These are phyloP conservation scores for Aplysia californica DNA, from an alignment of 1,140 invertebrate species.

Conservation along the genomic window DNA sequence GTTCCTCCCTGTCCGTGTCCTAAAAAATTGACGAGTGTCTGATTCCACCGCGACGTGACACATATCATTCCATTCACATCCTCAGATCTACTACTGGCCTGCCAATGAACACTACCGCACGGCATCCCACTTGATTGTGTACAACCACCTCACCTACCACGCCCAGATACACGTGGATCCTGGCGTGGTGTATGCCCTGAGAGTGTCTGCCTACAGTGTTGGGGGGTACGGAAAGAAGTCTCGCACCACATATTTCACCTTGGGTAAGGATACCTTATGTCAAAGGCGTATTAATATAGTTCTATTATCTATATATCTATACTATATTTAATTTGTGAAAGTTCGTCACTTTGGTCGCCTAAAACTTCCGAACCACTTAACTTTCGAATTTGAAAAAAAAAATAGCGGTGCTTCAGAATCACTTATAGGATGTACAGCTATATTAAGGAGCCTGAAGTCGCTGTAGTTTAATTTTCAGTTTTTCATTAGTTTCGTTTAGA, in stretches of 20 bases:
- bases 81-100: constrained; percentile 48
- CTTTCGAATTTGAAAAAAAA: no score
- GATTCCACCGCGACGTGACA: no score
- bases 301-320: neutral
- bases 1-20: neutral
- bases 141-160: constrained; percentile 31
- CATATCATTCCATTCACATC: neutral
- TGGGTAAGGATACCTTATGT: no score
- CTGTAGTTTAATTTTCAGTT: no score
- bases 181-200: constrained; percentile 41
- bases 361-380: no score
- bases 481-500: no score
- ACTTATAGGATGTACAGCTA: neutral
- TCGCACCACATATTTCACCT: constrained; percentile 43
- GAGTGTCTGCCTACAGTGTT: constrained; percentile 40
- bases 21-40: no score
- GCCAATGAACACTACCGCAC: constrained; percentile 41
- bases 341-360: no score
- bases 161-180: constrained; percentile 26
- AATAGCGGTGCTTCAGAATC: neutral
- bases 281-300: no score
- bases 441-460: no score
- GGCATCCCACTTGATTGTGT: constrained; percentile 12
- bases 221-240: constrained; percentile 46
- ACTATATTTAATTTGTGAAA: no score